Evolutionary conservation across 2,113 vertebrate species (phyloP).

Genomic region (Empidonax alnorum): DNA sequence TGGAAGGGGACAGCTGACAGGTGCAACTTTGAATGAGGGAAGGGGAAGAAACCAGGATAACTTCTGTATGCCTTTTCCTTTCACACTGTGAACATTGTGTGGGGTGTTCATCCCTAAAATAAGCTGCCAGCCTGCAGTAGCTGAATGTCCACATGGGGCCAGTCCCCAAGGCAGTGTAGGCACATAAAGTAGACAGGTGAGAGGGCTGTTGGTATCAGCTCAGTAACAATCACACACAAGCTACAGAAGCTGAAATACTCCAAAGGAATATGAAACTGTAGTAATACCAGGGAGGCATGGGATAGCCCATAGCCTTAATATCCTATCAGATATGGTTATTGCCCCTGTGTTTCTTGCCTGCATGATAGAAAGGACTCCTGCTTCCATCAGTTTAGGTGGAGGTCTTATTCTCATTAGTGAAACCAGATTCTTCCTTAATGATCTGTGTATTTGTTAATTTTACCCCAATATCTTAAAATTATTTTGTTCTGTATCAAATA

Average conservation of each 20-base stretch:
- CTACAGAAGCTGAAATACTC: neutral
- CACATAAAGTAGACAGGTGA: accelerated
- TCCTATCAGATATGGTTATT: accelerated
- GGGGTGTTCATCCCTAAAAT: neutral
- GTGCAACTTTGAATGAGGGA: neutral
- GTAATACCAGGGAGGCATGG: accelerated
- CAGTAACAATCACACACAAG: neutral
- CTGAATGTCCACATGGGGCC: neutral
- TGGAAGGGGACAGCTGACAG: neutral
- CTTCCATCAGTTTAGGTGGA: neutral
- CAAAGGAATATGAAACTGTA: accelerated
- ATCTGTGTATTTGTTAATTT: neutral
- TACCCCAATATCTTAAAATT: neutral
- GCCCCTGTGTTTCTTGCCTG: neutral
- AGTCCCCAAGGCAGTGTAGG: neutral
- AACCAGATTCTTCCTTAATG: neutral
- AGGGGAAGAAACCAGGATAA: neutral
- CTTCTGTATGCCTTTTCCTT: neutral
- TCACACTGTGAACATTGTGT: accelerated
- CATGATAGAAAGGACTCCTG: neutral
- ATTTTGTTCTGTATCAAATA: neutral
- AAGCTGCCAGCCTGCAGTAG: neutral
- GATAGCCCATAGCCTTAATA: neutral
- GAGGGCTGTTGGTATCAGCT: neutral
- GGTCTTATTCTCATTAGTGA: neutral